Base-by-base conservation (phyloP, 2,113 vertebrate species). In the Saiga tatarica region DNA sequence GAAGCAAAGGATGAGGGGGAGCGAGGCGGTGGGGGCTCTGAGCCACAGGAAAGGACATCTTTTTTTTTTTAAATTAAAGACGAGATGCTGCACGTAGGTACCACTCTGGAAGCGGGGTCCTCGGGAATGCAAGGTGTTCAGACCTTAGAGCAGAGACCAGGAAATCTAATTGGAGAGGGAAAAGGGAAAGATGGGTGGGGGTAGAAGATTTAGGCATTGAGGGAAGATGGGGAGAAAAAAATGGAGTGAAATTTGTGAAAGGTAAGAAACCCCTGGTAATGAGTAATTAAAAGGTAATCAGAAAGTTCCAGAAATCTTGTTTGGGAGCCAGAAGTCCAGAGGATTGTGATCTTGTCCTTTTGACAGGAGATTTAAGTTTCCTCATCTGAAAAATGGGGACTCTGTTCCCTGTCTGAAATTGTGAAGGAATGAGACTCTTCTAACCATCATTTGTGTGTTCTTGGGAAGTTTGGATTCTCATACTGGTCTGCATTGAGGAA, bases 251-350 rank as follows among this genome's bases (percentile, higher is more conserved):
- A 57, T 85, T 59, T 74, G 71, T 64, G 91, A 96, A 92, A 78
- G 42, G 52, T 50, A 74, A 82, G 85, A 87, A 92, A 21, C 71
- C n/a, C 50, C 5, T 50, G 57, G 79, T 89, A 71, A 94, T 83
- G 86, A 95, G 50, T 59, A 60, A 82, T 91, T 76, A 88, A 93
- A 89, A 89, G 39, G 30, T 81, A 91, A 64, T 67, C 78, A 42
- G 85, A 96, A 74, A 67, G 81, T 81, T 83, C 45, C 92, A 81
- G 57, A 91, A 87, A 57, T 95, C 39, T 76, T 97, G 86, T 82
- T 83, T 52, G 62, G 95, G 53, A 92, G 89, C 76, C 94, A 93
- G 86, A 87, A 93, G 81, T 93, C 9, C 26, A 60, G 88, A 96
- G 53, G 94, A 84, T 36, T 42, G n/a, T 47, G 85, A 67, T 55